Base-by-base conservation (phyloP, 2,113 vertebrate species). In the Lophura nycthemera region DNA sequence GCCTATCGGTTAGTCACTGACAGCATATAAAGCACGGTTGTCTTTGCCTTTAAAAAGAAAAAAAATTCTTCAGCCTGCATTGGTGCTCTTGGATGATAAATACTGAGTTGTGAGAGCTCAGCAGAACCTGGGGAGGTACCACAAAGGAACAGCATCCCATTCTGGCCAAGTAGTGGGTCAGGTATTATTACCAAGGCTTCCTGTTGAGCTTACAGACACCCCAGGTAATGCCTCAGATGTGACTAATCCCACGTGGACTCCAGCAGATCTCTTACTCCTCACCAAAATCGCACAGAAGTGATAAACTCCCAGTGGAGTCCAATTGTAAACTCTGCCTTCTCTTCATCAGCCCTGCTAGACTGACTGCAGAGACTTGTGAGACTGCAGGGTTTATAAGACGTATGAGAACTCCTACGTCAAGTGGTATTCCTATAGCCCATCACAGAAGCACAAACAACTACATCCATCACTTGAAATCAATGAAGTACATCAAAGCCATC, bases 401-500 rank as follows among this genome's bases (percentile, higher is more conserved):
- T 14, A 9, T 40, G 89, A 59, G 50, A 86, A 89, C 60, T 86
- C 64, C 59, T 87, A 36, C 83, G 70, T 73, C 74, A 83, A 57
- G 54, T 80, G 83, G 83, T 84, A 92, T 92, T 85, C 74, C 88
- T 92, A 84, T 75, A 92, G 92, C 42, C 57, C 88, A 67, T 90
- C 74, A 76, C 43, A 89, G 67, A 78, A 92, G 65, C 74, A 92
- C 80, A 79, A 80, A 86, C 30, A 92, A 69, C 84, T 83, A 48
- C 59, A 92, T 92, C 86, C 78, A 88, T 94, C 79, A 95, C 76
- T 83, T 76, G 42, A 92, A 92, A 90, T 90, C 83, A 82, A 54
- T 81, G 83, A 88, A 0, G 4, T 64, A 71, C 79, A 78, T 89
- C 79, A 90, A 87, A 81, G 19, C 42, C 72, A 71, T 78, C 65